Evolutionary conservation across 2,113 vertebrate genomes (phyloP), one percentile per base, ranked within the genome.

Genomic region (Rhineura floridana): DNA sequence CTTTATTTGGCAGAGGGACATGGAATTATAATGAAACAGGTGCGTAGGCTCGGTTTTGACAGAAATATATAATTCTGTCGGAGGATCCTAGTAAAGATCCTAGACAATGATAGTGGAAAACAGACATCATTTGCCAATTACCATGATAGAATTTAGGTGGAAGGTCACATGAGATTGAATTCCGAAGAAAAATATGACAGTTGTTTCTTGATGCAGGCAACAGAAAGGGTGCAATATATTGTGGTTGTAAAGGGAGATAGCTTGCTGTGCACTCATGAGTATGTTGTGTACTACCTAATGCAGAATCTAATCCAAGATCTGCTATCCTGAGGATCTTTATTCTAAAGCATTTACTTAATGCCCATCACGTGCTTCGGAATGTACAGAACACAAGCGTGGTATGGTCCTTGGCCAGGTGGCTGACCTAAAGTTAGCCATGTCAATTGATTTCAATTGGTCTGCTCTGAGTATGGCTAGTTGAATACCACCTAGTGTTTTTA

Each of bases 1-100:
- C 93, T 94, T 93, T 83, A 77, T 92, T 90, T 95, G 95, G 94
- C 91, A 90, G 81, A 89, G 87, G 52, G 48, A 44, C 92, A 86
- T 91, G 84, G 88, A 91, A 59, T 92, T 25, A 69, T 88, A 92
- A 93, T 19, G 79, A 90, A 85, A 78, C 81, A 90, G 84, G 83
- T 36, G 76, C 23, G 85, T 2, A 13, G 89, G 46, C 42, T 88
- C 70, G 62, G 36, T 21, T 85, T 70, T 91, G 84, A 84, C 84
- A 91, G 87, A 86, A 83, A 72, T 46, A 39, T 48, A 23, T 83
- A n/a, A 87, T 92, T 92, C 86, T 85, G 55, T 59, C 73, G 42
- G 85, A 87, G 80, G 83, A 87, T 85, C 88, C 92, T 1, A 88
- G 52, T 80, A 50, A 89, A 90, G 89, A 87, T 77, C 92, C 86